These are phyloP conservation scores for Coilia nasus DNA, from an alignment of 2,797 vertebrate species.

Conservation along the genomic window DNA sequence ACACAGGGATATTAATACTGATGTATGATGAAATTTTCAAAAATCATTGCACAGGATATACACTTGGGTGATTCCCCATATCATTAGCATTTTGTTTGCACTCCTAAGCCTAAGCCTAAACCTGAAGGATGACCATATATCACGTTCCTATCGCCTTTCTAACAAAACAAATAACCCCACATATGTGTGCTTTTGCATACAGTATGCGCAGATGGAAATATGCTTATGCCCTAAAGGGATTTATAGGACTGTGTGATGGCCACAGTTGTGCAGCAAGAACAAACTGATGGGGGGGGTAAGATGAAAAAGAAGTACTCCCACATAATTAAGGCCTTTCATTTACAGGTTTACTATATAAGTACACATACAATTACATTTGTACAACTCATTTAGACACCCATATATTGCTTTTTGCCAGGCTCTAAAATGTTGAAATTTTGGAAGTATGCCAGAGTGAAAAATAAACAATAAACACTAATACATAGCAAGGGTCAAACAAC, in stretches of 20 bases:
- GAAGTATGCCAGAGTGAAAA: too few species aligned
- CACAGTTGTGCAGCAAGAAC: not conserved
- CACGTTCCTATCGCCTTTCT: not conserved
- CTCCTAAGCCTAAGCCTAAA: not conserved
- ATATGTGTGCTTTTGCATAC: not conserved
- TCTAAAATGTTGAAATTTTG: too few species aligned
- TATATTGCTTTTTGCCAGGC: too few species aligned
- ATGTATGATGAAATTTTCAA: not conserved
- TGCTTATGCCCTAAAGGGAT: not conserved
- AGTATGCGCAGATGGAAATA: not conserved
- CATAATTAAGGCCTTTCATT: too few species aligned
- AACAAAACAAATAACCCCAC: not conserved
- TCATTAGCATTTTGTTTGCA: not conserved
- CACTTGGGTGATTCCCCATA: not conserved
- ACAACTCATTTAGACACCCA: too few species aligned
- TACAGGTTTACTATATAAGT: too few species aligned
- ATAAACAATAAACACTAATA: too few species aligned
- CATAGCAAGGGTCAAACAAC: too few species aligned
- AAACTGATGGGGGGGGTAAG: not conserved
- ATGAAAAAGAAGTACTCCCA: too few species aligned
- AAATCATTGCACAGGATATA: not conserved
- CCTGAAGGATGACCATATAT: not conserved
- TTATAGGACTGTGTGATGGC: not conserved
- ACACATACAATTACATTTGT: too few species aligned
- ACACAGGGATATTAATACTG: conserved; percentile 6